Evolutionary conservation across 2,113 vertebrate species (phyloP).

Genomic region (Capra hircus): DNA sequence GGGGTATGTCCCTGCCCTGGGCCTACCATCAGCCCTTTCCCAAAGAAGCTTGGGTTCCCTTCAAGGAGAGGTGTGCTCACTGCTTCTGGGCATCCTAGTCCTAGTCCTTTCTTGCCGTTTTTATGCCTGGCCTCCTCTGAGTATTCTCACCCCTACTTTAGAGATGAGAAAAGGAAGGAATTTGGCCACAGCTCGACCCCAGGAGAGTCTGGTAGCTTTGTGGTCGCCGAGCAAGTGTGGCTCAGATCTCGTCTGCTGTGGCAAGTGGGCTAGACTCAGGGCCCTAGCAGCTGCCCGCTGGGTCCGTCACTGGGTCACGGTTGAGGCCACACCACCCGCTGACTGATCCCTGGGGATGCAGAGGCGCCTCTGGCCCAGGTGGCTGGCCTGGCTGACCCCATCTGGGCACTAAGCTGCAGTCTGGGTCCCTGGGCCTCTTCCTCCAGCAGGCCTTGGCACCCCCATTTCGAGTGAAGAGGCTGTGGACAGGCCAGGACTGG

Average conservation of each 20-base stretch:
- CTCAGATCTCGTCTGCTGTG: background rate
- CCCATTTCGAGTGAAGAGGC: background rate
- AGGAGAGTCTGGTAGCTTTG: background rate
- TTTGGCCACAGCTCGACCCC: background rate
- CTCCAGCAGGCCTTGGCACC: no score
- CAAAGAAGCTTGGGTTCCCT: background rate
- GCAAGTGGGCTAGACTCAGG: background rate
- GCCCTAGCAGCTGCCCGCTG: background rate
- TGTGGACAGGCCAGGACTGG: background rate
- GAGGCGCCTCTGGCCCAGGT: background rate
- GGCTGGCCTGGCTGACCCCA: background rate
- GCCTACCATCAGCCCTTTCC: background rate
- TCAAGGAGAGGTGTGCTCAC: background rate
- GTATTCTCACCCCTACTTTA: background rate
- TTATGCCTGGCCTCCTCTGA: background rate
- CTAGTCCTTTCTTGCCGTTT: background rate
- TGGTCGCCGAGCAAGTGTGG: background rate
- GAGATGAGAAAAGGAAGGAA: background rate
- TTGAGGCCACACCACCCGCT: fast-evolving
- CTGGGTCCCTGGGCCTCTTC: background rate
- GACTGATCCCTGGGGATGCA: no score
- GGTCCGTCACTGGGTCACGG: background rate
- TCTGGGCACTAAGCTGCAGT: background rate
- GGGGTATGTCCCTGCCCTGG: background rate
- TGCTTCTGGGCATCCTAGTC: background rate